Conservation (phyloP, 2,113 vertebrate species). For the Oceanodroma tethys region DNA sequence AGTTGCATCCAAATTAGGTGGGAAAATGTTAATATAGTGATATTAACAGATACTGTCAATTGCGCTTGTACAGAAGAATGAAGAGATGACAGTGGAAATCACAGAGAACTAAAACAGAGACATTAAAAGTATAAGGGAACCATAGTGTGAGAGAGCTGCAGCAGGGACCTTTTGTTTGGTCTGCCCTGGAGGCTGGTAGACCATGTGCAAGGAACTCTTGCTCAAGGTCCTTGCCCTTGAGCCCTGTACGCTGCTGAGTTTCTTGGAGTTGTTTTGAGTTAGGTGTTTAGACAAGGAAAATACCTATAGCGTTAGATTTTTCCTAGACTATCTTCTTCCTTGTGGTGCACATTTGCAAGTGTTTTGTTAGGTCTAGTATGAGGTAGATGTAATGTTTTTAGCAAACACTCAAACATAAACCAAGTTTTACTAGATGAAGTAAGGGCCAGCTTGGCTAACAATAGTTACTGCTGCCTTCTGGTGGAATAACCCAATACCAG, state of each 20-base stretch:
- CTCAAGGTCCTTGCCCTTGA: background rate
- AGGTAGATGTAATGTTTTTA: background rate
- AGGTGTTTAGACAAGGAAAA: background rate
- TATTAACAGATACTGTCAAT: background rate
- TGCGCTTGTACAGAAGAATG: background rate
- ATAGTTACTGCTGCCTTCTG: background rate
- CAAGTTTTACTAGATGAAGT: background rate
- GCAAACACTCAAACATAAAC: background rate
- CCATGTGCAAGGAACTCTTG: background rate
- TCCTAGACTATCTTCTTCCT: background rate
- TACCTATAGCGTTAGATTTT: background rate
- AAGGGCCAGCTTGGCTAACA: constrained; percentile 20
- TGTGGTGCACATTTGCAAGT: background rate
- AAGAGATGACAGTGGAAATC: background rate
- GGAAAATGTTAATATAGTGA: background rate
- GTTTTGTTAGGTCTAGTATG: background rate
- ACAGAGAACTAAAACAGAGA: background rate
- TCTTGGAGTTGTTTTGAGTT: background rate
- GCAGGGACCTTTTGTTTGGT: background rate
- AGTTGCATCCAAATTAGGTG: background rate
- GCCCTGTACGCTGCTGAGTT: background rate
- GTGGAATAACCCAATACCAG: background rate
- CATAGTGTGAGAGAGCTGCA: background rate
- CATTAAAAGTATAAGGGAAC: background rate
- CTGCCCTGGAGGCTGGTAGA: background rate